These are phyloP conservation scores for Struthio camelus DNA, from an alignment of 2,113 vertebrate genomes.

Conservation along the genomic window DNA sequence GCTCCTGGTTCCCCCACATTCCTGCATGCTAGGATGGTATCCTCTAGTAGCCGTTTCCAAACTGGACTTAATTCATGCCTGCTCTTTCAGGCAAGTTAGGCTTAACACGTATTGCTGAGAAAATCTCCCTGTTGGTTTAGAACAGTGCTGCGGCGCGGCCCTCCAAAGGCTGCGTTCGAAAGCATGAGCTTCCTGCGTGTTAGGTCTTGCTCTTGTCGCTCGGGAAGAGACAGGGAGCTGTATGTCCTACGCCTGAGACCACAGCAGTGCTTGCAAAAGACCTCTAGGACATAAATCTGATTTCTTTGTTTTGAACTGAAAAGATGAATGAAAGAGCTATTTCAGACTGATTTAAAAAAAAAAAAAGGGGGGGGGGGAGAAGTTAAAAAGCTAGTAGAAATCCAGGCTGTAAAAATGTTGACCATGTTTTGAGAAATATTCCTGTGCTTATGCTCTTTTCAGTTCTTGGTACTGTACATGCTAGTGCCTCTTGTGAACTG, in stretches of 20 bases:
- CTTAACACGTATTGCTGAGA: neutral
- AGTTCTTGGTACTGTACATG: neutral
- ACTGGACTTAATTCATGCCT: neutral
- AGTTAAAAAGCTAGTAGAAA: neutral
- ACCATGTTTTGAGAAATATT: neutral
- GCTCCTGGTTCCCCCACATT: neutral
- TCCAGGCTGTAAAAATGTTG: neutral
- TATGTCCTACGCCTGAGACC: neutral
- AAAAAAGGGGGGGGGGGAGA: neutral
- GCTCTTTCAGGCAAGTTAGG: neutral
- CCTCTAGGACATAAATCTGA: neutral
- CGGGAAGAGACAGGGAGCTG: neutral
- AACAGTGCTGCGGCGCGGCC: neutral
- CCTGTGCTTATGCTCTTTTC: neutral
- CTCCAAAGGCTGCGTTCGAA: neutral
- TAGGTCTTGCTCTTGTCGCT: neutral
- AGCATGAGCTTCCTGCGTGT: neutral
- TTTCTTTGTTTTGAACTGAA: neutral
- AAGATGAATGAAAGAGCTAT: neutral
- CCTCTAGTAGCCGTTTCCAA: neutral
- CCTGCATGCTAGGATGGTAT: neutral
- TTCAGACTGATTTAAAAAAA: neutral
- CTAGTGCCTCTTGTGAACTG: neutral
- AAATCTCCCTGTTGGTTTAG: neutral
- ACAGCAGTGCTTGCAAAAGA: neutral